These are phyloP conservation scores for Eremophila alpestris DNA, from an alignment of 2,797 vertebrate species.

Conservation along the genomic window DNA sequence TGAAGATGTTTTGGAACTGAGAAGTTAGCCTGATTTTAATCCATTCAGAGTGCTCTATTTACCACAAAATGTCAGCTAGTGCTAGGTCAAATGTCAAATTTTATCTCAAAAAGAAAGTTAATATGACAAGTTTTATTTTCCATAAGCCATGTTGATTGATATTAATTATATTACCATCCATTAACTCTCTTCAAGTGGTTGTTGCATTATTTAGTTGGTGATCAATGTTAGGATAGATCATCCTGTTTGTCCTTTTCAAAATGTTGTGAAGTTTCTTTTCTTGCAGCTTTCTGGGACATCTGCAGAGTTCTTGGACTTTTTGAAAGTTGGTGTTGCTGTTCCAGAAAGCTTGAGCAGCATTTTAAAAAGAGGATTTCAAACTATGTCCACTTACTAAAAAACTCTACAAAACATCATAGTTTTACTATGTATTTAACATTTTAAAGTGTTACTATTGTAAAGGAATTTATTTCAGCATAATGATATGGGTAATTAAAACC, in stretches of 20 bases:
- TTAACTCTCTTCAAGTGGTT: background rate
- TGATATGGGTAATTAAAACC: background rate
- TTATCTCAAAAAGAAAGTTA: background rate
- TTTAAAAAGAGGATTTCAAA: background rate
- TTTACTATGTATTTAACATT: background rate
- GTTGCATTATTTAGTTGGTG: background rate
- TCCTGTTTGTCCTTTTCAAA: background rate
- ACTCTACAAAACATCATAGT: background rate
- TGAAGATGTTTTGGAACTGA: background rate
- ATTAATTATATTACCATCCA: background rate
- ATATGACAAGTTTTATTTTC: conserved; percentile 15
- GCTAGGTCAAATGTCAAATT: background rate
- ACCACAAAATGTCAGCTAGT: background rate
- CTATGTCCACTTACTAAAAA: background rate
- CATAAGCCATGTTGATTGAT: background rate
- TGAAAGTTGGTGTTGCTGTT: background rate
- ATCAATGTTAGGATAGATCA: background rate
- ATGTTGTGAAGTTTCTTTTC: background rate
- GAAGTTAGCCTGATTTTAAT: background rate
- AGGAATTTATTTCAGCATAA: background rate
- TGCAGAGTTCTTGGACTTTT: background rate
- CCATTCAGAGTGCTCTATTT: background rate
- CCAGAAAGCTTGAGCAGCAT: background rate
- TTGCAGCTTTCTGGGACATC: background rate
- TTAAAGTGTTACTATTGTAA: background rate